Percentiles rank a stretch among this genome's conserved stretches.
phyloP scores from a whole-genome alignment of 1,140 invertebrate genomes.

The Lordiphosa stackelbergi region DNA sequence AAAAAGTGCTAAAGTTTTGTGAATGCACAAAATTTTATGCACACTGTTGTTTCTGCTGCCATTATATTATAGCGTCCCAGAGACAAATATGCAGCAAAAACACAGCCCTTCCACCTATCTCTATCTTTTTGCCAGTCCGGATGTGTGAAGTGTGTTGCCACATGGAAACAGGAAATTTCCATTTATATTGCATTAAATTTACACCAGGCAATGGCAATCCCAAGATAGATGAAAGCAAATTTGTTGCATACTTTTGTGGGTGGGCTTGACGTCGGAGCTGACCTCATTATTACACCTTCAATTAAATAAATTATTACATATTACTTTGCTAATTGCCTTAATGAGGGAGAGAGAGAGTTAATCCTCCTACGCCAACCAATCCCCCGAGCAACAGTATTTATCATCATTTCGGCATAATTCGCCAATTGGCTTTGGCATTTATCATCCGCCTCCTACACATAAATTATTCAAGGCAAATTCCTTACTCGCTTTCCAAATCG shows the following conservation, averaged over 20 bases:
- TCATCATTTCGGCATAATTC: conserved; percentile 6
- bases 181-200: conserved; percentile 60
- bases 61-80: no score
- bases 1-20: no score
- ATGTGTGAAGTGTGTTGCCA: conserved; percentile 13
- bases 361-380: conserved; percentile 4
- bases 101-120: neutral
- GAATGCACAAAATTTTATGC: no score
- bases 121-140: neutral
- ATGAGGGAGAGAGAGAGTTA: conserved; percentile 6
- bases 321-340: conserved; percentile 24
- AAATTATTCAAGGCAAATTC: conserved; percentile 42
- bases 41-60: no score
- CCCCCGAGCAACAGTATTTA: conserved; percentile 18
- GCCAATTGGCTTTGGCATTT: conserved; percentile 16
- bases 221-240: conserved; percentile 1
- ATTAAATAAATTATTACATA: conserved; percentile 31
- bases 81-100: no score
- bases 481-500: conserved; percentile 16
- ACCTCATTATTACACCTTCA: conserved; percentile 1
- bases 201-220: conserved; percentile 26
- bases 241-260: no score
- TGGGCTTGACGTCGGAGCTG: no score
- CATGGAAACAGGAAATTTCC: conserved; percentile 52
- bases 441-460: conserved; percentile 21